phyloP scores from a whole-genome alignment of 2,113 vertebrate species.

The Redunca redunca region DNA sequence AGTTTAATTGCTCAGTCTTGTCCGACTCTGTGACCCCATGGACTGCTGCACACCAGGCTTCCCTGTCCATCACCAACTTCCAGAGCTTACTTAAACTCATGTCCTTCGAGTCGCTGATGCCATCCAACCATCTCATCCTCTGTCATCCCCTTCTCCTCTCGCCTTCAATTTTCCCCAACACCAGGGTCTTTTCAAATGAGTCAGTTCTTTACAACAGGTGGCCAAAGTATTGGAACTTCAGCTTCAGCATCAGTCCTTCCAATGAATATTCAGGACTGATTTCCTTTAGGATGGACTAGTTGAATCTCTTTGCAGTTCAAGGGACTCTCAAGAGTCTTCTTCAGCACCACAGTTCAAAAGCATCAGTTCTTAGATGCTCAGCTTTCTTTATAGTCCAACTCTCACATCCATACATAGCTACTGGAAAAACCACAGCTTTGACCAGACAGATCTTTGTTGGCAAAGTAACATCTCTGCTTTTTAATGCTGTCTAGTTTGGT shows the following conservation, averaged over 20 bases:
- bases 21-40: background rate
- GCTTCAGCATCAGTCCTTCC: background rate
- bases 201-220: background rate
- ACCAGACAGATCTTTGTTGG: background rate
- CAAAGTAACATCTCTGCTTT: background rate
- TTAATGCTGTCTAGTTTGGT: background rate
- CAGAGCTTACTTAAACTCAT: background rate
- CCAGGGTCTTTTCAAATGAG: background rate
- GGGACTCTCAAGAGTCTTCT: background rate
- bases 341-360: background rate
- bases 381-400: background rate
- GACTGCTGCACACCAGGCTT: accelerated
- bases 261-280: background rate
- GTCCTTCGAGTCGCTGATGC: background rate
- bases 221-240: background rate
- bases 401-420: background rate
- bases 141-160: background rate
- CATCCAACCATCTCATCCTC: background rate
- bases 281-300: background rate
- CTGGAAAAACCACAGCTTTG: background rate
- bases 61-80: background rate
- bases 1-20: background rate
- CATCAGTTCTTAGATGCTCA: background rate
- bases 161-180: background rate
- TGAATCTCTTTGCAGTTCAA: background rate